Conservation (phyloP, 2,113 vertebrate genomes). For the Seriola dumerili region DNA sequence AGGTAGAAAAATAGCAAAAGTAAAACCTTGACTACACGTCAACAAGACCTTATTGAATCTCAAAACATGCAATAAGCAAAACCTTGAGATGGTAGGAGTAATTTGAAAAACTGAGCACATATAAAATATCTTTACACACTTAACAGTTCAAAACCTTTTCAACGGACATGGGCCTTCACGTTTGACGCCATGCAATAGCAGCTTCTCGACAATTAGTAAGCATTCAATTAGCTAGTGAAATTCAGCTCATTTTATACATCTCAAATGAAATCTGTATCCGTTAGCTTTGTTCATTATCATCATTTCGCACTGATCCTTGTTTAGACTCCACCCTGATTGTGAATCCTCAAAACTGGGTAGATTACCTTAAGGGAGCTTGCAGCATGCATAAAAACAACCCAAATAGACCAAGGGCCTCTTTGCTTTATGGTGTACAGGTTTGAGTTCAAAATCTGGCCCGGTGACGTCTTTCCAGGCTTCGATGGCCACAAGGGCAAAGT, state of each 20-base stretch:
- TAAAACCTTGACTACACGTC: background rate
- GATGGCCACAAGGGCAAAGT: conserved; percentile 80
- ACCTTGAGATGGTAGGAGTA: background rate
- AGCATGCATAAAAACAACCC: background rate
- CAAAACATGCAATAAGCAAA: background rate
- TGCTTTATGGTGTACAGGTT: background rate
- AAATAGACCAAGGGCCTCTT: background rate
- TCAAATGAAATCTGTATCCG: conserved; percentile 2
- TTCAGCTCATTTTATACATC: background rate
- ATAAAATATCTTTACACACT: background rate
- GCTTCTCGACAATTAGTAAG: background rate
- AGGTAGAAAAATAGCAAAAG: background rate
- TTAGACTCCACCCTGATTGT: conserved; percentile 48
- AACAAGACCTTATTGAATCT: background rate
- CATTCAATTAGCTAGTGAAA: background rate
- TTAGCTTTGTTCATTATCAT: background rate
- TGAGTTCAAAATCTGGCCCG: conserved; percentile 15
- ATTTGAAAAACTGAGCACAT: background rate
- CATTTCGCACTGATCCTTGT: conserved; percentile 3
- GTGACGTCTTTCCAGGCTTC: conserved; percentile 60
- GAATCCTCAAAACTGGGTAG: conserved; percentile 19
- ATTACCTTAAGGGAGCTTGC: background rate
- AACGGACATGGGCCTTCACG: background rate
- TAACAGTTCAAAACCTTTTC: background rate
- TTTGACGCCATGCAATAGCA: background rate